phyloP scores from a whole-genome alignment of 2,797 vertebrate species.

The Gephyroberyx darwinii region DNA sequence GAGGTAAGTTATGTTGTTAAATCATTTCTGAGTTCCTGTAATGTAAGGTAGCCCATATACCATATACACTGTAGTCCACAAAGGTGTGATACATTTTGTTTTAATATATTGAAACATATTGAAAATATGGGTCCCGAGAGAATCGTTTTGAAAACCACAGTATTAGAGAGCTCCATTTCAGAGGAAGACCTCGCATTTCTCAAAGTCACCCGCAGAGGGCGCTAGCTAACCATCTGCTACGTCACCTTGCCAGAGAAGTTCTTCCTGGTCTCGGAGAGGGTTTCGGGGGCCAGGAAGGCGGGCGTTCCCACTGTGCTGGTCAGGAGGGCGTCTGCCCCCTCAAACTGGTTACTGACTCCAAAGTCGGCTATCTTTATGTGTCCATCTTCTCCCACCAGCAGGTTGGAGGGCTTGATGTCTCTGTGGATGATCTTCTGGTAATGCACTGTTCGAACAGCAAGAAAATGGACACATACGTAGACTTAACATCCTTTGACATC shows the following conservation, averaged over 20 bases:
- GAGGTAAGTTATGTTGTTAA: background rate
- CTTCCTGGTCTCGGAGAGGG: constrained; percentile 93
- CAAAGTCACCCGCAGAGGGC: constrained; percentile 49
- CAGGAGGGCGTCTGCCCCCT: constrained; percentile 92
- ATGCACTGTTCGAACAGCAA: constrained; percentile 84
- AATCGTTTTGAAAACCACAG: background rate
- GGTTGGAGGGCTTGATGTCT: constrained; percentile 97
- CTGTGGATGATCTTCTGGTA: constrained; percentile 99
- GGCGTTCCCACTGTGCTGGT: constrained; percentile 98
- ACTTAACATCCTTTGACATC: too few relatives aligned
- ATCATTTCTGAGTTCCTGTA: background rate
- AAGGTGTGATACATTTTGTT: background rate
- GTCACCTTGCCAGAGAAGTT: constrained; percentile 98
- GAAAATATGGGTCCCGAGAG: background rate
- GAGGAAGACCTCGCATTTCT: constrained; percentile 23
- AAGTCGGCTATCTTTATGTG: constrained; percentile 98
- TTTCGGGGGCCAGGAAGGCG: constrained; percentile 95
- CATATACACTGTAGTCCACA: background rate
- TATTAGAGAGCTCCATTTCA: background rate
- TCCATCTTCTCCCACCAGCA: constrained; percentile 93
- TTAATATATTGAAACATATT: background rate
- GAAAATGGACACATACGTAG: too few relatives aligned
- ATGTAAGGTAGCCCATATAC: background rate
- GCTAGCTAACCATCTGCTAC: constrained; percentile 3
- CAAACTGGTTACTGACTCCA: constrained; percentile 97